Evolutionary conservation across 2,113 vertebrate genomes (phyloP).

Genomic region (Galbula dea): DNA sequence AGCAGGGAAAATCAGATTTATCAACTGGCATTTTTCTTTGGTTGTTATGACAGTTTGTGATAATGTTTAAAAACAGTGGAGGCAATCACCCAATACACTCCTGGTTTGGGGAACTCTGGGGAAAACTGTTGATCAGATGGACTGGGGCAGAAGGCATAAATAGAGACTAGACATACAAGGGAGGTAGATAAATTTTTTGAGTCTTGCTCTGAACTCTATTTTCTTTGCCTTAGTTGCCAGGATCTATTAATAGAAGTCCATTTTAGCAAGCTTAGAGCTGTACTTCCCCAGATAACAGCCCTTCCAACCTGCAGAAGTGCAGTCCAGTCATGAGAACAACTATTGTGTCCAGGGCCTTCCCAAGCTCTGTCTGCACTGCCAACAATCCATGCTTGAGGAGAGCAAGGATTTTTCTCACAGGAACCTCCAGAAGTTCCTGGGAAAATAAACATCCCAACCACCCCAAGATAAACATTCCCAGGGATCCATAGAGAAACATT

Average conservation of each 20-base stretch:
- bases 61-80: background rate
- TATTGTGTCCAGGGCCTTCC: background rate
- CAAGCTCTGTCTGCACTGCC: fast-evolving
- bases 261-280: background rate
- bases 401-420: background rate
- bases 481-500: background rate
- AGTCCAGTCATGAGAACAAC: background rate
- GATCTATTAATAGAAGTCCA: background rate
- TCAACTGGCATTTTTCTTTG: background rate
- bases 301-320: background rate
- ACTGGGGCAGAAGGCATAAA: background rate
- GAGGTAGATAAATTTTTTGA: fast-evolving
- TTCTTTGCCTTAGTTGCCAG: background rate
- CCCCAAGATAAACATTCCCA: background rate
- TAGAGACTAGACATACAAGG: background rate
- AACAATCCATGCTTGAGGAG: fast-evolving
- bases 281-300: background rate
- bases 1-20: background rate
- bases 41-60: background rate
- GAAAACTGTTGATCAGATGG: background rate
- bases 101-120: background rate
- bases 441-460: background rate
- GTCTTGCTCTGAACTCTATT: background rate
- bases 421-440: background rate
- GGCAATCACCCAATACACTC: background rate